These are phyloP conservation scores for Pipistrellus pipistrellus DNA, from an alignment of 2,797 vertebrate species.

Conservation along the genomic window DNA sequence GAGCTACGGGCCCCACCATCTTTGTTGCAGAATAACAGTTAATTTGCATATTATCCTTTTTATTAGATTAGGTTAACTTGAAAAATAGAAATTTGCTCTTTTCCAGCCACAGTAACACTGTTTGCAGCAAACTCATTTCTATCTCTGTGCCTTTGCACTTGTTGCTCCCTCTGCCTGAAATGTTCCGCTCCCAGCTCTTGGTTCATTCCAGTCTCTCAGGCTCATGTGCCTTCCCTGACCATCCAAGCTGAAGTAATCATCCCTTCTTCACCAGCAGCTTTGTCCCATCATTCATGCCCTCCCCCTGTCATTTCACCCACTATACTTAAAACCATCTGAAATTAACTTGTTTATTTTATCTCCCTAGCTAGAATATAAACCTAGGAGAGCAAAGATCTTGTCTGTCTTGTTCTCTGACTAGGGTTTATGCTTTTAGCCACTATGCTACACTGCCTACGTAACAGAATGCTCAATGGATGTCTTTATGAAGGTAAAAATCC, in stretches of 20 bases:
- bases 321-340: constrained; percentile 47
- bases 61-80: neutral
- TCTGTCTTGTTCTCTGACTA: neutral
- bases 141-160: neutral
- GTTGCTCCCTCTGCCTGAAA: neutral
- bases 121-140: neutral
- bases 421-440: neutral
- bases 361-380: constrained; percentile 43
- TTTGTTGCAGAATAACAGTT: too few species aligned
- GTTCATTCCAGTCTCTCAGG: neutral
- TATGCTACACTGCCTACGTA: neutral
- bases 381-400: neutral
- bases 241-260: neutral
- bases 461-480: neutral
- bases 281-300: neutral
- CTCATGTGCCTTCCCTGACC: neutral
- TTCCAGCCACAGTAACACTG: neutral
- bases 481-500: neutral
- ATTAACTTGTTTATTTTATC: neutral
- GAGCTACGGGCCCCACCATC: too few species aligned
- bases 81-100: neutral
- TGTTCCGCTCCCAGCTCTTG: neutral
- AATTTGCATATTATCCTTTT: too few species aligned
- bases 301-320: constrained; percentile 10
- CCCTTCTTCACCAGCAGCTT: neutral